phyloP scores from a whole-genome alignment of 1,140 invertebrate genomes.

The Lepidurus couesii region DNA sequence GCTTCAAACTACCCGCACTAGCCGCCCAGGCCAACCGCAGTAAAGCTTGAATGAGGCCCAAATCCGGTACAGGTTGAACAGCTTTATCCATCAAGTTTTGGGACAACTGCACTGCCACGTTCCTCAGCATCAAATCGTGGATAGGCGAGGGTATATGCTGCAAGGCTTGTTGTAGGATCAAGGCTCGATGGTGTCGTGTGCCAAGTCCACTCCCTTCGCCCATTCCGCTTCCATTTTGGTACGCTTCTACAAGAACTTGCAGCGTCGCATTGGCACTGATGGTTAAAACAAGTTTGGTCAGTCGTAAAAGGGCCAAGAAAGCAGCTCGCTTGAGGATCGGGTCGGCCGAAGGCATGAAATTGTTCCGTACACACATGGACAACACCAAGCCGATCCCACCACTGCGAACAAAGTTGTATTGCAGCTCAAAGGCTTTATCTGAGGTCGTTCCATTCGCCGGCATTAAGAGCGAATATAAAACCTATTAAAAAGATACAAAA shows the following conservation, averaged over 20 bases:
- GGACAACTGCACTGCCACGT: constrained; percentile 67
- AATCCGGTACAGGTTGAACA: constrained; percentile 51
- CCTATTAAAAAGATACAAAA: constrained; percentile 51
- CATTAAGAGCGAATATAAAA: constrained; percentile 85
- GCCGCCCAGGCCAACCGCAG: constrained; percentile 73
- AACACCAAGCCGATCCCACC: constrained; percentile 72
- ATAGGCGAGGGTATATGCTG: constrained; percentile 61
- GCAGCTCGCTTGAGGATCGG: constrained; percentile 55
- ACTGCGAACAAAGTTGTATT: constrained; percentile 80
- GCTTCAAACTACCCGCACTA: constrained; percentile 61
- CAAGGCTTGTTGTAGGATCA: constrained; percentile 52
- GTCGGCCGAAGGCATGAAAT: constrained; percentile 76
- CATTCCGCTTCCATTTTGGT: constrained; percentile 40
- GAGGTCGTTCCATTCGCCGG: constrained; percentile 76
- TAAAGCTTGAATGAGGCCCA: constrained; percentile 60
- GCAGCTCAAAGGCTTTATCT: constrained; percentile 78
- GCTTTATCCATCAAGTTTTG: constrained; percentile 50
- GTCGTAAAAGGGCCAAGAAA: constrained; percentile 77
- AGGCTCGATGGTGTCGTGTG: constrained; percentile 45
- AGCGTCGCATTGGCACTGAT: constrained; percentile 58
- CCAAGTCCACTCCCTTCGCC: constrained; percentile 37
- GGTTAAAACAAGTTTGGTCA: constrained; percentile 81
- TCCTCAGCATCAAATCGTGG: constrained; percentile 62
- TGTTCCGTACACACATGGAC: constrained; percentile 79
- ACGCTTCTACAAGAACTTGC: constrained; percentile 53